These are phyloP conservation scores for Hetaerina americana DNA, from an alignment of 1,140 invertebrate species.

Conservation along the genomic window DNA sequence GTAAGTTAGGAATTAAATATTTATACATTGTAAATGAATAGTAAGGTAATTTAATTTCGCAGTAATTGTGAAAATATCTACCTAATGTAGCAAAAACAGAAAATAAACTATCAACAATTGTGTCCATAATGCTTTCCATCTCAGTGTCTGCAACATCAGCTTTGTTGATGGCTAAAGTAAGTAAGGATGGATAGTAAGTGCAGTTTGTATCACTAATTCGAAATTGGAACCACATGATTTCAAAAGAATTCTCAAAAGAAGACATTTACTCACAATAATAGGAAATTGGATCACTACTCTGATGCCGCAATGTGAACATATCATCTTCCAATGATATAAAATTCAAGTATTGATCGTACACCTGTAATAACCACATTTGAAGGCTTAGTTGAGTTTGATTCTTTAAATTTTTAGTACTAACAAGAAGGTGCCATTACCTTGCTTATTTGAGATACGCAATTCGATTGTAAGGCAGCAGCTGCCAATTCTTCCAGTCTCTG, in stretches of 20 bases:
- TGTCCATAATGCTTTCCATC: slow-evolving; percentile 90
- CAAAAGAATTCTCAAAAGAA: slow-evolving; percentile 64
- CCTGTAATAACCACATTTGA: slow-evolving; percentile 28
- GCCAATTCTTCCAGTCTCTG: slow-evolving; percentile 94
- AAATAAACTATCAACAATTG: slow-evolving; percentile 91
- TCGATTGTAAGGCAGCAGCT: slow-evolving; percentile 73
- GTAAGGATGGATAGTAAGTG: slow-evolving; percentile 5
- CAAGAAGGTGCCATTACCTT: slow-evolving; percentile 43
- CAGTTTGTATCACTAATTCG: not conserved
- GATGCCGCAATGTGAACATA: slow-evolving; percentile 86
- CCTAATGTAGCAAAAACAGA: slow-evolving; percentile 93
- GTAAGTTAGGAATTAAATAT: slow-evolving; percentile 1
- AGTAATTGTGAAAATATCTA: slow-evolving; percentile 19
- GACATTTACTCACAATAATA: slow-evolving; percentile 82
- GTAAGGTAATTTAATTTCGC: not conserved
- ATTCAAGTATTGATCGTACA: slow-evolving; percentile 96
- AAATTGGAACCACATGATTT: not conserved
- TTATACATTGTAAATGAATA: not conserved
- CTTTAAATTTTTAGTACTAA: slow-evolving; percentile 4
- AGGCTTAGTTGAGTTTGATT: not conserved
- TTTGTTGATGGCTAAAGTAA: slow-evolving; percentile 72
- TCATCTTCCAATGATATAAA: slow-evolving; percentile 98
- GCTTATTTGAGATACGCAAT: slow-evolving; percentile 77
- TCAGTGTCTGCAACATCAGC: slow-evolving; percentile 91
- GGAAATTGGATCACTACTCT: slow-evolving; percentile 78